These are phyloP conservation scores for Helobdella robusta DNA, from an alignment of 2,888 invertebrate genomes.

Conservation along the genomic window DNA sequence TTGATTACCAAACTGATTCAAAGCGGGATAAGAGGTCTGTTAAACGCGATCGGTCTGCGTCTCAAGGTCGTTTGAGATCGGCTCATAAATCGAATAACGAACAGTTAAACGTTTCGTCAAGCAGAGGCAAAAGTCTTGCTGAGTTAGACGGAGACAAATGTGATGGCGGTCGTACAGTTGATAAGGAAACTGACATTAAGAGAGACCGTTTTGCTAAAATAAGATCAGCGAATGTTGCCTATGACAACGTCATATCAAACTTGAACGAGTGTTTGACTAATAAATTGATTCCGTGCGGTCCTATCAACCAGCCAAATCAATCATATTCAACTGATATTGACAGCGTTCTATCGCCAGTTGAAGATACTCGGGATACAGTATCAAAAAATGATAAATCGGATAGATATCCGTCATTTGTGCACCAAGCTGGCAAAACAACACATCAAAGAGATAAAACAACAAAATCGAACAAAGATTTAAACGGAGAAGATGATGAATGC, in stretches of 20 bases:
- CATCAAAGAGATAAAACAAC: not conserved
- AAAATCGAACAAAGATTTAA: not conserved
- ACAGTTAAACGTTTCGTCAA: too few relatives aligned
- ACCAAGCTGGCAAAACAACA: not conserved
- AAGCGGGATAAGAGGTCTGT: not conserved
- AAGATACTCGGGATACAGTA: not conserved
- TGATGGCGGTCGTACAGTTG: too few relatives aligned
- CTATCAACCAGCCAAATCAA: too few relatives aligned
- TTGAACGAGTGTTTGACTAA: not conserved
- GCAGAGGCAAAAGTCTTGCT: conserved; percentile 4
- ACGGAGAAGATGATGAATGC: conserved; percentile 26
- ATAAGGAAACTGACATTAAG: too few relatives aligned
- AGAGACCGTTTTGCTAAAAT: not conserved
- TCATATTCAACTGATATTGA: conserved; percentile 22
- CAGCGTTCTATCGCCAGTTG: conserved; percentile 14
- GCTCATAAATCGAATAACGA: too few relatives aligned
- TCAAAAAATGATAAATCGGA: too few relatives aligned
- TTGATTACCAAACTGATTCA: conserved; percentile 1
- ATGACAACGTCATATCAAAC: not conserved
- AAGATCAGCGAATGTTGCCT: conserved; percentile 8
- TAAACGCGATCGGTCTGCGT: not conserved
- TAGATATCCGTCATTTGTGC: too few relatives aligned
- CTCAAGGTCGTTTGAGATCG: not conserved
- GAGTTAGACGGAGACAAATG: not conserved
- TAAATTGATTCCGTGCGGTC: too few relatives aligned